These are phyloP conservation scores for Phalacrocorax aristotelis DNA, from an alignment of 2,113 vertebrate species.

Conservation along the genomic window DNA sequence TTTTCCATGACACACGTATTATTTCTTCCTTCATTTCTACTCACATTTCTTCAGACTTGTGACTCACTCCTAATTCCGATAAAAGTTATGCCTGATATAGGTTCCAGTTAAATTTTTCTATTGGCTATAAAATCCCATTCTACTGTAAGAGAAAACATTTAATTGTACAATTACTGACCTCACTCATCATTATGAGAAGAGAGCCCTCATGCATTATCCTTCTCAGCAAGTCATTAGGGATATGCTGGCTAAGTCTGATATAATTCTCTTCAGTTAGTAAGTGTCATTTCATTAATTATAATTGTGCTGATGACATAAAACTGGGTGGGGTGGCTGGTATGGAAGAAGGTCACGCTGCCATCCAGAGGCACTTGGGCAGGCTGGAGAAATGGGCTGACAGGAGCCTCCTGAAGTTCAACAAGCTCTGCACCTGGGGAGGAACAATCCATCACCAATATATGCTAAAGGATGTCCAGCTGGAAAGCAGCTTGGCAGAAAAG, in stretches of 20 bases:
- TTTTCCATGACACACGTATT: neutral
- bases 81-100: neutral
- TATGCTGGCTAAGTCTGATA: neutral
- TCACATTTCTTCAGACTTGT: neutral
- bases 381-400: neutral
- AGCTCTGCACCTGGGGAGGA: neutral
- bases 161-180: neutral
- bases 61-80: neutral
- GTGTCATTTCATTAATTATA: neutral
- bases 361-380: neutral
- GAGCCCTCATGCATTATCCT: neutral
- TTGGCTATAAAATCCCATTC: neutral
- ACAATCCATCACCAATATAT: neutral
- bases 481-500: neutral
- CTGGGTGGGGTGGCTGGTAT: fast-evolving
- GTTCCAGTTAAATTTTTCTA: neutral
- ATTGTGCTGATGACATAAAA: neutral
- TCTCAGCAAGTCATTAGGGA: neutral
- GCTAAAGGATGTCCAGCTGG: neutral
- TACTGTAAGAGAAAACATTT: neutral
- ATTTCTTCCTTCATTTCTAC: neutral
- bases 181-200: neutral
- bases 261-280: neutral
- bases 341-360: neutral
- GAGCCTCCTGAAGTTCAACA: neutral